Evolutionary conservation across 1,140 invertebrate genomes (phyloP), one percentile per base, ranked within the genome.

Genomic region (Dreissena rostriformis): DNA sequence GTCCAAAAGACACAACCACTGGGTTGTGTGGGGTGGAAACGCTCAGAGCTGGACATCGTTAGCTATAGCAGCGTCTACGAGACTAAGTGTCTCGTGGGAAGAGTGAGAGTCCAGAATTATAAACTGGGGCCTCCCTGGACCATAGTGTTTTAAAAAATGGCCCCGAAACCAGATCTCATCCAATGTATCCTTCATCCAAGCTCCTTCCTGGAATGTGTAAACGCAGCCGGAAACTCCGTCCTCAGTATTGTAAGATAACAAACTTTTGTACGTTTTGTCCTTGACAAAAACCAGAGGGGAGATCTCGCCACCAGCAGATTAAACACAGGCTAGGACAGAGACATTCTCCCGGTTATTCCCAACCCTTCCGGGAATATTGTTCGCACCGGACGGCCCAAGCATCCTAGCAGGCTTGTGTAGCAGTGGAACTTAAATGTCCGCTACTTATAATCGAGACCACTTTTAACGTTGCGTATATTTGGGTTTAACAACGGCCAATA

Each of bases 161-260:
- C 75, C 28, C 11, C 53, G 8, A 55, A 88, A 86, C 86, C 87
- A 88, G 28, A 57, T 61, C 28, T 61, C 79, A 7, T 63, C 82
- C 8, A 86, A 52, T 19, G 24, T 61, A 22, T 86, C 55, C 4
- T 70, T 49, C 82, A 86, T 88, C 70, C 71, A 82, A 14, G 70
- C 79, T 17, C 83, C 66, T 57, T 57, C 12, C 65, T 88, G 87
- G 57, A 76, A 86, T 12, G 86, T 87, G 75, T 87, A 87, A 17
- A 86, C 57, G 15, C 74, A 52, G 11, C 76, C 86, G 17, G 53
- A 7, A 10, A 78, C 83, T 10, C 63, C 82, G 52, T 76, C 74
- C 22, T 39, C 65, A n/a, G 70, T 74, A 39, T 77, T 79, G 61
- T 75, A 86, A 5, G 78, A 71, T 29, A 74, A 29, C 4, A 85